A percentile compares a stretch with the other conserved stretches of the same genome.
These are phyloP conservation scores for Zoanthus solanderi DNA, from an alignment of 92 coral and sea anemone genomes.

Conservation along the genomic window DNA sequence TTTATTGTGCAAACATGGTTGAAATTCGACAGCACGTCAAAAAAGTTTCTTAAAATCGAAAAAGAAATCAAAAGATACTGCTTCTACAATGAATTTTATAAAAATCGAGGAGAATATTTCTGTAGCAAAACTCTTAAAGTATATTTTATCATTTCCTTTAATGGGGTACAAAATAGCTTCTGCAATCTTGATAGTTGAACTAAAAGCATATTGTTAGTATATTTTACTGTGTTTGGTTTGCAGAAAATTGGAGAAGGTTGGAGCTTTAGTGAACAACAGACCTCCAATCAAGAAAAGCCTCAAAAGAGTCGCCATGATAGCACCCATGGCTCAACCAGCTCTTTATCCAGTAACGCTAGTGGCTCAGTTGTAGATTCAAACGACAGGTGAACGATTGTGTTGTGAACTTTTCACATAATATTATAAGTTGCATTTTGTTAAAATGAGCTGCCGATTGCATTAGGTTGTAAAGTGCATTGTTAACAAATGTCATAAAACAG, in stretches of 20 bases:
- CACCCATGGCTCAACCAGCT: constrained; percentile 24
- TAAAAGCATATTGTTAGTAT: neutral
- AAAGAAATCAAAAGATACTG: no score
- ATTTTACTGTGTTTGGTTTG: neutral
- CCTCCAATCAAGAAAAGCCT: neutral
- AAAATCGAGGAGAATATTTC: no score
- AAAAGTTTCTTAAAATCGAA: no score
- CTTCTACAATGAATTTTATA: no score
- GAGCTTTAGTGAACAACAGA: constrained; percentile 71
- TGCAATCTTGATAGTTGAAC: no score
- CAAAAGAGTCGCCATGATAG: constrained; percentile 9
- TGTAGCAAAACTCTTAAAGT: no score
- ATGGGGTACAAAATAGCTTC: no score
- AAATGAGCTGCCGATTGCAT: neutral
- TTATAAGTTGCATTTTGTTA: neutral
- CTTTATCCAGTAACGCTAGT: constrained; percentile 46
- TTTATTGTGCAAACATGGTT: no score
- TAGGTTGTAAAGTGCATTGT: no score
- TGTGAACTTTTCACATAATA: neutral
- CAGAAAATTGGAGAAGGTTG: constrained; percentile 78
- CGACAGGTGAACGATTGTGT: constrained; percentile 64
- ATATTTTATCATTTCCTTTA: no score
- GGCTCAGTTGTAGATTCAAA: constrained; percentile 58
- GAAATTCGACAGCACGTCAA: no score
- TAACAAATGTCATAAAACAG: neutral